phyloP scores from a whole-genome alignment of 2,113 vertebrate species.

The Zapornia atra region DNA sequence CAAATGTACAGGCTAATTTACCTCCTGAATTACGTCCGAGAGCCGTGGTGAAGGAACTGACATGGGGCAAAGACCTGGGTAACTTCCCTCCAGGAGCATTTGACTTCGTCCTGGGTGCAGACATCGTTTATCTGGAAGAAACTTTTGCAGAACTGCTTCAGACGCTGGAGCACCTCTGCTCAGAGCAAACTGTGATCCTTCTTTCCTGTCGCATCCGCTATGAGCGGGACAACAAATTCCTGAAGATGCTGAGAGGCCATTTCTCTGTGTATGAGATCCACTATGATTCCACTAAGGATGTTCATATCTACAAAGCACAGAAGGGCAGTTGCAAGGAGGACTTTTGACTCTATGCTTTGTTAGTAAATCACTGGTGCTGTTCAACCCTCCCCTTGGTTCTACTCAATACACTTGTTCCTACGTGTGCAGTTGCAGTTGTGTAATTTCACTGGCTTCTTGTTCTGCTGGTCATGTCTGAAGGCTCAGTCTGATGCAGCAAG shows the following conservation, averaged over 20 bases:
- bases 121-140: constrained; percentile 95
- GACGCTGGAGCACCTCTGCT: constrained; percentile 87
- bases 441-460: background rate
- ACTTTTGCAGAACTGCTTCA: constrained; percentile 87
- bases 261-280: constrained; percentile 84
- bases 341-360: constrained; percentile 60
- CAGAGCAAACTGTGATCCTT: constrained; percentile 77
- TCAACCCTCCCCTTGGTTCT: background rate
- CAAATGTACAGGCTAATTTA: constrained; percentile 88
- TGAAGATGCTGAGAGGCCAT: constrained; percentile 78
- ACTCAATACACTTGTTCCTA: background rate
- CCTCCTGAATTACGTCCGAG: constrained; percentile 72
- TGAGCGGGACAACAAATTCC: constrained; percentile 86
- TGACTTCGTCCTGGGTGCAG: constrained; percentile 90
- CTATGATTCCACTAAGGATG: constrained; percentile 86
- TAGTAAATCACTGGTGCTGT: background rate
- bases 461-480: background rate
- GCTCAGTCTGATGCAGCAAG: background rate
- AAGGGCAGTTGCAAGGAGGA: constrained; percentile 72
- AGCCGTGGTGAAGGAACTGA: constrained; percentile 85
- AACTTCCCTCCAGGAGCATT: constrained; percentile 81
- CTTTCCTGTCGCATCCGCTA: constrained; percentile 93
- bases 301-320: constrained; percentile 85
- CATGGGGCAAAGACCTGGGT: constrained; percentile 86
- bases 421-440: background rate